These are phyloP conservation scores for Ciona savignyi DNA, from an alignment of 23 tunicate genomes.

Conservation along the genomic window DNA sequence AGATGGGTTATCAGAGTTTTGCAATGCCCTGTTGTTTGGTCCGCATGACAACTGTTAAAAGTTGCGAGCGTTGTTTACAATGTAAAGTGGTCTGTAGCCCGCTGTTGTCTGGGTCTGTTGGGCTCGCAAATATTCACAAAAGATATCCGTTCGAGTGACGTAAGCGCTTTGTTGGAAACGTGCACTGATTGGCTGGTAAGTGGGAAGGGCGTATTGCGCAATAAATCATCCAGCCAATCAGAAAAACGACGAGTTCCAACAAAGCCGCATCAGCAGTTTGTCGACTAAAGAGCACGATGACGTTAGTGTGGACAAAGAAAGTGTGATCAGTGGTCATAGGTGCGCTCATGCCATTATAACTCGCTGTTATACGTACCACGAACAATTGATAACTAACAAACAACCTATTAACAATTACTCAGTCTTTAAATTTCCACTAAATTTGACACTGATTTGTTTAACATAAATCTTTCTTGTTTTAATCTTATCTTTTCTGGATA, in stretches of 20 bases:
- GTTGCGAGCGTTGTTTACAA: not conserved
- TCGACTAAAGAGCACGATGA: not conserved
- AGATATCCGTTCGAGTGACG: not conserved
- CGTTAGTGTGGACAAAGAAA: too few species aligned
- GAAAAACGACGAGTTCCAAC: not conserved
- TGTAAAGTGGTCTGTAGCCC: not conserved
- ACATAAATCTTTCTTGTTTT: too few species aligned
- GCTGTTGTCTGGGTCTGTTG: not conserved
- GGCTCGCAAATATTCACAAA: not conserved
- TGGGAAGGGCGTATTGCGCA: not conserved
- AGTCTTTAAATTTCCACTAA: too few species aligned
- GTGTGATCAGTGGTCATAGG: too few species aligned
- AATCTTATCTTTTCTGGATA: too few species aligned
- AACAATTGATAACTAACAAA: too few species aligned
- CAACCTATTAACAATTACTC: too few species aligned
- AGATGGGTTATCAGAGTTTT: too few species aligned
- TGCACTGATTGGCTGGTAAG: not conserved
- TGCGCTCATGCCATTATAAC: too few species aligned
- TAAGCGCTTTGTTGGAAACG: not conserved
- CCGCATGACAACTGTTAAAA: not conserved
- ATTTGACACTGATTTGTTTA: too few species aligned
- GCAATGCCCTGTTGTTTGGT: not conserved
- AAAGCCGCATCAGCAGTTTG: not conserved
- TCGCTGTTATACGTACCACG: too few species aligned
- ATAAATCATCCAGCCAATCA: not conserved